These are phyloP conservation scores for Peromyscus aztecus DNA, from an alignment of 2,797 vertebrate genomes.

Conservation along the genomic window DNA sequence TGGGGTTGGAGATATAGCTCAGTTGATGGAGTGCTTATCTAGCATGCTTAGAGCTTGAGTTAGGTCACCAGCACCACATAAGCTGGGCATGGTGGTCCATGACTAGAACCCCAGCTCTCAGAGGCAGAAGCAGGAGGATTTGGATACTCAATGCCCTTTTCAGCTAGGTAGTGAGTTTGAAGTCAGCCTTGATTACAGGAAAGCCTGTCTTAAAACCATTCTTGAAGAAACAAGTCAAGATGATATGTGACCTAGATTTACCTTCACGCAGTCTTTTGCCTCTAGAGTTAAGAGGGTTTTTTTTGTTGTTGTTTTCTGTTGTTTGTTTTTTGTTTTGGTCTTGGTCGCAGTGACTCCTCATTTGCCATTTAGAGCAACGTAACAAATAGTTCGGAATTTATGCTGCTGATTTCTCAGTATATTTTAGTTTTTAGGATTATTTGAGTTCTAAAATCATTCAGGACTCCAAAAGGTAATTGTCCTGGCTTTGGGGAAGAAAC, in stretches of 20 bases:
- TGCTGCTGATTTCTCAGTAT: not conserved
- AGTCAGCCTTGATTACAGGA: not conserved
- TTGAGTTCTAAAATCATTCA: conserved; percentile 19
- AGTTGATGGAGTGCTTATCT: not conserved
- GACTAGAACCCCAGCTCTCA: not conserved
- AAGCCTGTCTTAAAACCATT: not conserved
- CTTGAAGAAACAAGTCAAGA: not conserved
- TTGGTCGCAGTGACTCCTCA: not conserved
- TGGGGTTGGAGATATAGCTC: not conserved
- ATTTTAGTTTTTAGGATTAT: conserved; percentile 42
- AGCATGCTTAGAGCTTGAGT: not conserved
- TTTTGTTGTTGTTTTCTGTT: not conserved
- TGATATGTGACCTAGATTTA: not conserved
- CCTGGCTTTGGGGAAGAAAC: not conserved
- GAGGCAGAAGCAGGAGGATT: not conserved
- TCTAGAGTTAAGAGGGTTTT: not conserved
- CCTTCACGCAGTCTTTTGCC: not conserved
- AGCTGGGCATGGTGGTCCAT: not conserved
- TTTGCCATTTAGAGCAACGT: not conserved
- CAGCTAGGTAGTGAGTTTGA: not conserved
- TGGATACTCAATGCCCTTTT: not conserved
- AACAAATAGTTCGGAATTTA: not conserved
- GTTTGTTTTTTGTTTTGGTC: not conserved
- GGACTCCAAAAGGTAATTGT: not conserved
- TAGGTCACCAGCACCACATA: not conserved